These are phyloP conservation scores for Microcebus jonahi DNA, from an alignment of 2,113 vertebrate species.

Conservation along the genomic window DNA sequence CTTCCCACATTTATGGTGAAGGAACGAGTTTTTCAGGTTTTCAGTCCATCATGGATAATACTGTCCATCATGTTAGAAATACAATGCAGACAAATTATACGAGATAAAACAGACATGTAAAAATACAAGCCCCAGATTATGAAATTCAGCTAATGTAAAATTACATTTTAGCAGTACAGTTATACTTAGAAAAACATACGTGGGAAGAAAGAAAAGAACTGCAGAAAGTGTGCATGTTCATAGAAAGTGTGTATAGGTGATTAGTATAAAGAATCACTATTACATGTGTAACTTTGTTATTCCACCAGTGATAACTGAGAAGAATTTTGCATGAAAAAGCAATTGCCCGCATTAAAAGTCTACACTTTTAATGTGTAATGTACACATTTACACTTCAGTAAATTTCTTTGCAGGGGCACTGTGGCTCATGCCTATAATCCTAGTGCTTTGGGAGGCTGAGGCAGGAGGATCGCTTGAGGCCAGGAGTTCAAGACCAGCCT, in stretches of 20 bases:
- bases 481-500: too few species aligned
- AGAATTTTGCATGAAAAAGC: not conserved
- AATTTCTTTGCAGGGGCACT: not conserved
- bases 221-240: not conserved
- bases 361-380: too few species aligned
- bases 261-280: not conserved
- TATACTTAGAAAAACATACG: not conserved
- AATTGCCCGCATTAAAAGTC: not conserved
- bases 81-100: not conserved
- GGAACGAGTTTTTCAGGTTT: not conserved
- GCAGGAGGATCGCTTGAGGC: too few species aligned
- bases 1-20: not conserved
- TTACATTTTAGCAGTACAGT: not conserved
- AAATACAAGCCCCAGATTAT: not conserved
- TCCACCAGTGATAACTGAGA: not conserved
- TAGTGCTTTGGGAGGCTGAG: too few species aligned
- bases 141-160: not conserved
- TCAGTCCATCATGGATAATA: not conserved
- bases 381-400: not conserved
- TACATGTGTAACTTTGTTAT: not conserved
- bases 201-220: not conserved
- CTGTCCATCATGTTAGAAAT: not conserved
- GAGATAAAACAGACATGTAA: not conserved
- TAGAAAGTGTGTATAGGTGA: not conserved
- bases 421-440: too few species aligned